Base-by-base conservation (phyloP, 2,888 invertebrate species). In the Calameuta filiformis region DNA sequence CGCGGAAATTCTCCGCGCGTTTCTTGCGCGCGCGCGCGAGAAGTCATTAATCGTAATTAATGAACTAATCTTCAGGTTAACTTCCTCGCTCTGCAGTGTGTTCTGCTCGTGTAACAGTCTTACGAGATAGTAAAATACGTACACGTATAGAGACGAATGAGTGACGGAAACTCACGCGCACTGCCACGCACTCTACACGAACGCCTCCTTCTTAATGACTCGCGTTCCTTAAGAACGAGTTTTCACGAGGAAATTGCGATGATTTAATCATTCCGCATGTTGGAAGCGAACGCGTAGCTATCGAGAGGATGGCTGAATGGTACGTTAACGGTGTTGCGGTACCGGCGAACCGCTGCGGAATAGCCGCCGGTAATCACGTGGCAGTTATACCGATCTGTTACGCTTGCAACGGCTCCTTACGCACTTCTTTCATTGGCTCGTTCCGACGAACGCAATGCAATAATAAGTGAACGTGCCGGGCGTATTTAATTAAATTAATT, bases 401-500 rank as follows among this genome's bases (percentile, higher is more conserved):
- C 75, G 79, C 76, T 78, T 69, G 79, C 76, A 73, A 81, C 78
- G 81, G 76, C 33, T 76, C 76, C 76, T 73, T 75, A 76, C 71
- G 78, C 75, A 73, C 69, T 77, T 73, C 34, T 79, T 40, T 35
- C 56, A 56, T 56, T 56, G 68, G 9, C 11, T 30, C 77, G 69
- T 37, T 34, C 31, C 69, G 56, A 56, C 34, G 40, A n/a, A 15
- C 68, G 68, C 76, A 76, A 73, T 71, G 37, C 30, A 30, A 69
- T 77, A 69, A 76, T 79, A 80, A 82, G 56, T 23, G 56, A 56
- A 80, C 83, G 83, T 80, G 82, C 80, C 83, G 81, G 82, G 84
- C 81, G 83, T 82, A 83, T 85, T 89, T 89, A 90, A 90, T 90
- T 88, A 87, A 88, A 88, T 89, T 89, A 89, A 89, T 90, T 89